Base-by-base conservation (phyloP, 1,140 invertebrate species). In the Aphelenchoides avenae region DNA sequence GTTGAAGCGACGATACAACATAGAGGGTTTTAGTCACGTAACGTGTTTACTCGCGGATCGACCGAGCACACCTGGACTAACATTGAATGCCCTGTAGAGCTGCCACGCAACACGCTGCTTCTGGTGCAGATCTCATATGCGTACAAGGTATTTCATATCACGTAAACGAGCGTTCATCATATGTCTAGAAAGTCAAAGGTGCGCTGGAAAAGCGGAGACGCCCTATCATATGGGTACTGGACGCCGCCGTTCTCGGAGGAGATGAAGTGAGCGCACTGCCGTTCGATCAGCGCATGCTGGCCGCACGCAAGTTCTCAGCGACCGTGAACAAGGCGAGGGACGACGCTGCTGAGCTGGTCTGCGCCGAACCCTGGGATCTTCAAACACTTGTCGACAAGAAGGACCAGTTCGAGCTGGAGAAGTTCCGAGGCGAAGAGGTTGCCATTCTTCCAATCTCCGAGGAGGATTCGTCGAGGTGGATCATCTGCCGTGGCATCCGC, bases 171-270 rank as follows among this genome's bases (percentile, higher is more conserved):
- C n/a, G n/a, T n/a, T n/a, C n/a, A n/a, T n/a, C n/a, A n/a, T n/a
- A n/a, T n/a, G n/a, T n/a, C n/a, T n/a, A 61, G 29, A 62, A 39
- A 13, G 42, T 61, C 29, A 50, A 64, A 42, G 27, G 44, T 53
- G 26, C 37, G 1, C 30, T n/a, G n/a, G n/a, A n/a, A n/a, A n/a
- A n/a, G n/a, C n/a, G n/a, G n/a, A n/a, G n/a, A n/a, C n/a, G 59
- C 20, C 31, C 39, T 3, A 39, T 34, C 34, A 18, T 64, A 15
- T 64, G 46, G 42, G 41, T 61, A 15, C 34, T 64, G 18, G 59
- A 61, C 31, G 59, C 60, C 24, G 44, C 60, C 13, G 37, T 52
- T 20, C 29, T 61, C 13, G 64, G 54, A 51, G 59, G 55, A 22
- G 59, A 61, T 34, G 22, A 61, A 18, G 24, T 61, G 20, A 22